These are phyloP conservation scores for Acanthurus tractus DNA, from an alignment of 2,797 vertebrate species.

Conservation along the genomic window DNA sequence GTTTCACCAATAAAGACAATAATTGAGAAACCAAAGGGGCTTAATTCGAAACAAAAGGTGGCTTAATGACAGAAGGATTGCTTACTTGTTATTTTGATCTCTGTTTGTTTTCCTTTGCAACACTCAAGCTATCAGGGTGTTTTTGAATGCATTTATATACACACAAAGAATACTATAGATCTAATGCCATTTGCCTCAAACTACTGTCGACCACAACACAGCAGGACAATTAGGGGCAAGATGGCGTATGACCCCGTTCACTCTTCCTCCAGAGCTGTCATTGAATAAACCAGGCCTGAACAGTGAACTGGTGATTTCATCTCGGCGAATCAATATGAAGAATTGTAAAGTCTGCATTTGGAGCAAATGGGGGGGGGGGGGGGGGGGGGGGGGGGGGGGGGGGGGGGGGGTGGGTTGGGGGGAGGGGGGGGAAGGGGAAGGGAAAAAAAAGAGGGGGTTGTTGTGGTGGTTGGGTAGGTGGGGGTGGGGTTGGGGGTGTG, in stretches of 20 bases:
- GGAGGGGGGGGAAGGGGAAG: no score
- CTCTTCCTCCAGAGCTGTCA: slow-evolving; percentile 38
- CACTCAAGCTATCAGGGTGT: slow-evolving; percentile 32
- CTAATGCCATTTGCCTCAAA: slow-evolving; percentile 34
- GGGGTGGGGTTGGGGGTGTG: no score
- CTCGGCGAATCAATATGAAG: slow-evolving; percentile 75
- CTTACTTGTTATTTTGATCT: slow-evolving; percentile 60
- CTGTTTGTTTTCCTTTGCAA: slow-evolving; percentile 9
- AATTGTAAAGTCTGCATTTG: slow-evolving; percentile 77
- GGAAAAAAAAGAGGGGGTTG: no score
- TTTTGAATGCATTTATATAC: slow-evolving; percentile 37
- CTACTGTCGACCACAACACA: slow-evolving; percentile 37
- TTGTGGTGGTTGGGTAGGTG: no score
- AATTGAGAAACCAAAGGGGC: slow-evolving; percentile 44
- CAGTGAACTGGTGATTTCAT: slow-evolving; percentile 56
- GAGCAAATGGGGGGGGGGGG: slow-evolving; percentile 17
- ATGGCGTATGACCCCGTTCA: slow-evolving; percentile 37
- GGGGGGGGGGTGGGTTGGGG: no score
- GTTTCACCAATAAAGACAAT: slow-evolving; percentile 56
- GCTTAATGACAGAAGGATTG: slow-evolving; percentile 37
- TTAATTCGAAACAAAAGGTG: slow-evolving; percentile 30
- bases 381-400: not conserved
- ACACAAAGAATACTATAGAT: slow-evolving; percentile 45
- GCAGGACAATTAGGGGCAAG: slow-evolving; percentile 55
- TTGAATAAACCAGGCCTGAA: slow-evolving; percentile 63